phyloP scores from a whole-genome alignment of 2,888 invertebrate species.

The Ormyrus labotus region DNA sequence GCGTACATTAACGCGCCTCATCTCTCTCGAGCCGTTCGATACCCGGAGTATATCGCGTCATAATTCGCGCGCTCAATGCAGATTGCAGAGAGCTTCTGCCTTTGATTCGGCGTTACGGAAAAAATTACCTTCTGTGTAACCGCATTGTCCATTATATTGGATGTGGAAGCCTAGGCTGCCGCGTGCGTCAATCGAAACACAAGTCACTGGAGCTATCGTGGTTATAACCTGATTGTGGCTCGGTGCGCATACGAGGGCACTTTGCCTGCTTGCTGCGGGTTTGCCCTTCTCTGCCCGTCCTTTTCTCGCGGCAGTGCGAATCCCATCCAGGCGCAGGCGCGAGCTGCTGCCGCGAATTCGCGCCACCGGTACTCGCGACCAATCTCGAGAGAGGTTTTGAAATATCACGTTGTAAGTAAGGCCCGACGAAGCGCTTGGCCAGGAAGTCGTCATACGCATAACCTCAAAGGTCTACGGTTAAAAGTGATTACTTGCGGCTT shows the following conservation, averaged over 20 bases:
- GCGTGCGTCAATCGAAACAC: conserved; percentile 38
- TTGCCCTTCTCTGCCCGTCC: conserved; percentile 7
- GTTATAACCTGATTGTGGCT: conserved; percentile 46
- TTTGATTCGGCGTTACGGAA: background rate
- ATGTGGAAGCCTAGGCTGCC: background rate
- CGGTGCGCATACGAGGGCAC: conserved; percentile 3
- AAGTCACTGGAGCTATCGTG: background rate
- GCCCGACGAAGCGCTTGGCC: background rate
- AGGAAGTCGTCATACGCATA: conserved; percentile 13
- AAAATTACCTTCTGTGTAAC: conserved; percentile 50
- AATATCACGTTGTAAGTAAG: conserved; percentile 25
- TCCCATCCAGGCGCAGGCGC: conserved; percentile 23
- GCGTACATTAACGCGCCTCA: conserved; percentile 8
- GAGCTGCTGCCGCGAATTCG: background rate
- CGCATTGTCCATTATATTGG: conserved; percentile 46
- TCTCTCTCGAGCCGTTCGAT: conserved; percentile 22
- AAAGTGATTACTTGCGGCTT: too few relatives aligned
- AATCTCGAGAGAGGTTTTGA: conserved; percentile 13
- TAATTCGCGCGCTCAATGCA: background rate
- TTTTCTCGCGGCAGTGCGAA: background rate
- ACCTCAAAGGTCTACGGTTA: background rate
- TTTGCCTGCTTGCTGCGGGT: background rate
- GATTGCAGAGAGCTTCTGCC: too few relatives aligned
- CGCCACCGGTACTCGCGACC: background rate
- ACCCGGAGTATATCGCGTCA: conserved; percentile 20